phyloP scores from a whole-genome alignment of 1,140 invertebrate genomes.

The Drosophila mayri region DNA sequence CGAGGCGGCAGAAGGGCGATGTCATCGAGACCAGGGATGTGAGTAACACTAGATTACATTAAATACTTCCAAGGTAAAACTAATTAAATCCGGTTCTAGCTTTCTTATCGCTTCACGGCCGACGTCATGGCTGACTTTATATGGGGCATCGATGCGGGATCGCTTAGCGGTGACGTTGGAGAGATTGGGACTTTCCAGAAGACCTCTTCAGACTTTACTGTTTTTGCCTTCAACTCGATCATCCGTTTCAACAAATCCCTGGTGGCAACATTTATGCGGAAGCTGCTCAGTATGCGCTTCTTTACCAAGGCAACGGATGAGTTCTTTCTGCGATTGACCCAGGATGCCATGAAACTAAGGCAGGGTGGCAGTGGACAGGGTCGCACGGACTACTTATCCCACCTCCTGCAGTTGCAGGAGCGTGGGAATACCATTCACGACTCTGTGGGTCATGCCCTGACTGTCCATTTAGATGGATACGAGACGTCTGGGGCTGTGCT shows the following conservation, averaged over 20 bases:
- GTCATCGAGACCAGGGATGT: slow-evolving; percentile 71
- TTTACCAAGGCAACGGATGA: slow-evolving; percentile 43
- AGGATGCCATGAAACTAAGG: slow-evolving; percentile 71
- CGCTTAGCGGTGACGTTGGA: slow-evolving; percentile 49
- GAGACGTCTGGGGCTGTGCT: slow-evolving; percentile 85
- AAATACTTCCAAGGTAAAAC: not conserved
- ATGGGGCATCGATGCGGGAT: slow-evolving; percentile 85
- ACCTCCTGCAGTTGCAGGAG: slow-evolving; percentile 79
- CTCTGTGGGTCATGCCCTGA: slow-evolving; percentile 86
- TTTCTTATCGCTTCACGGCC: slow-evolving; percentile 83
- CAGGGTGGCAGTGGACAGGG: slow-evolving; percentile 38
- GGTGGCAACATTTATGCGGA: slow-evolving; percentile 53
- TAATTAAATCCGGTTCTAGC: slow-evolving; percentile 21
- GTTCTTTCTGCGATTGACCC: slow-evolving; percentile 72
- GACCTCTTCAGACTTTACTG: slow-evolving; percentile 48
- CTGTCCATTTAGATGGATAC: slow-evolving; percentile 87
- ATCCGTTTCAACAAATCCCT: slow-evolving; percentile 43
- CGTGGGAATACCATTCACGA: slow-evolving; percentile 86
- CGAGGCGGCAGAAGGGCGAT: slow-evolving; percentile 13
- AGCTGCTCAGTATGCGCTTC: slow-evolving; percentile 51
- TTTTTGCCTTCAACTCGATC: slow-evolving; percentile 38
- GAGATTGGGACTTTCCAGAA: slow-evolving; percentile 50
- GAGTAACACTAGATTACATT: slow-evolving; percentile 3
- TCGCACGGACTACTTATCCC: slow-evolving; percentile 78
- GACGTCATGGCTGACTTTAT: slow-evolving; percentile 85